A percentile compares a stretch with the other conserved stretches of the same genome.
These are phyloP conservation scores for Oncopodura yosiiana DNA, from an alignment of 1,140 invertebrate genomes.

Conservation along the genomic window DNA sequence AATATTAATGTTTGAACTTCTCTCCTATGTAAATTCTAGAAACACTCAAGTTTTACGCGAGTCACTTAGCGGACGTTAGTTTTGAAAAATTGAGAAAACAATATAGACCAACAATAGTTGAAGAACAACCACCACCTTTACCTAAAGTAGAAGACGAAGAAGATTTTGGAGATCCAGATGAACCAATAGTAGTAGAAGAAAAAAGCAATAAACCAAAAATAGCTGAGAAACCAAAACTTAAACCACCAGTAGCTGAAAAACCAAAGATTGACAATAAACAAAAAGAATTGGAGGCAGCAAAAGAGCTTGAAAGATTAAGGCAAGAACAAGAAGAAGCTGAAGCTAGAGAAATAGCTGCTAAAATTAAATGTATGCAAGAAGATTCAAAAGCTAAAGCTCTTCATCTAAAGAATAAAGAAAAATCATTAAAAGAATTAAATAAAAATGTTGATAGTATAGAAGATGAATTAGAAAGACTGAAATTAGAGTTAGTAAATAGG, in stretches of 20 bases:
- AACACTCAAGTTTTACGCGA: conserved; percentile 33
- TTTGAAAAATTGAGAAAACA: conserved; percentile 30
- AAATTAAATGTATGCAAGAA: conserved; percentile 27
- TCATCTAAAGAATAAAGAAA: conserved; percentile 15
- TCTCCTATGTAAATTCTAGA: conserved; percentile 11
- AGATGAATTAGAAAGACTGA: conserved; percentile 42
- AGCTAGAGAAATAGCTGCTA: conserved; percentile 12
- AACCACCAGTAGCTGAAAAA: conserved; percentile 24
- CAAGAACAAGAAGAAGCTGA: conserved; percentile 11
- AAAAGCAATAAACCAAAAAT: neutral
- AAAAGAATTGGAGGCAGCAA: conserved; percentile 14
- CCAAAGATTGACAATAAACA: conserved; percentile 15
- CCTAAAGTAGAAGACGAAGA: conserved; percentile 20
- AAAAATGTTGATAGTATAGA: conserved; percentile 40
- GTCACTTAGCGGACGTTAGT: conserved; percentile 32
- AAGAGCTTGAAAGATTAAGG: conserved; percentile 9
- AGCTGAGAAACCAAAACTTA: conserved; percentile 10
- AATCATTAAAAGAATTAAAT: conserved; percentile 32
- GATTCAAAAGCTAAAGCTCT: conserved; percentile 14
- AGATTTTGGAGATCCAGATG: conserved; percentile 34
- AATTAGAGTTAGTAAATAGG: conserved; percentile 37
- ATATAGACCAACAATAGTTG: conserved; percentile 11
- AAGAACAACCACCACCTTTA: neutral
- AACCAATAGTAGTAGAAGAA: conserved; percentile 4
- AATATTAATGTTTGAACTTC: neutral